Evolutionary conservation across 2,888 invertebrate species (phyloP).

Genomic region (Polydrusus tereticollis): DNA sequence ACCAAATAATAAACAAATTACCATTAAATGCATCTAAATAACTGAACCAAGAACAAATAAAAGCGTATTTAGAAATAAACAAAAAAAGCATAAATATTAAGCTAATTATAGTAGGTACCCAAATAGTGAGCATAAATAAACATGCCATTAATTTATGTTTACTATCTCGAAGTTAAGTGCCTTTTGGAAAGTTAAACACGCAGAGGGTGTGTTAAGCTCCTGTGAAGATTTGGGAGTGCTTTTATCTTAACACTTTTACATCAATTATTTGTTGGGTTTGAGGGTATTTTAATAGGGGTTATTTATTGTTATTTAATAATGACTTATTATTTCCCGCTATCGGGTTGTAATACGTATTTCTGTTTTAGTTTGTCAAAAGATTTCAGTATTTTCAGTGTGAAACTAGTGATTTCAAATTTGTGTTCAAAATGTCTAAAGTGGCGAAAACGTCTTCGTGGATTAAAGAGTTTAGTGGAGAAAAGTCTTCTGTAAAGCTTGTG

Average conservation of each 20-base stretch:
- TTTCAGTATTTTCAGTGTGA: no score
- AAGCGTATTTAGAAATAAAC: slow-evolving; percentile 10
- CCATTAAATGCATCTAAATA: neutral
- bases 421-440: no score
- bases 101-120: slow-evolving; percentile 10
- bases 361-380: no score
- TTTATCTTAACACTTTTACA: neutral
- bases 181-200: slow-evolving; percentile 14
- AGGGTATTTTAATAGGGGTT: no score
- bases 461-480: no score
- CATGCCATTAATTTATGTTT: slow-evolving; percentile 16
- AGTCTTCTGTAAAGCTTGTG: no score
- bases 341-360: no score
- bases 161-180: slow-evolving; percentile 11
- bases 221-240: neutral
- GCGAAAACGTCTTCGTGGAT: no score
- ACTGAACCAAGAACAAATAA: neutral
- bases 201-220: neutral
- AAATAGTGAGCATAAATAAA: slow-evolving; percentile 19
- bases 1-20: neutral
- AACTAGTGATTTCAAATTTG: no score
- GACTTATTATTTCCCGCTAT: no score
- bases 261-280: no score
- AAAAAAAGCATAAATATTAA: slow-evolving; percentile 21
- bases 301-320: no score